Evolutionary conservation across 2,888 invertebrate genomes (phyloP), one percentile per base, ranked within the genome.

Genomic region (Morpho helenor): DNA sequence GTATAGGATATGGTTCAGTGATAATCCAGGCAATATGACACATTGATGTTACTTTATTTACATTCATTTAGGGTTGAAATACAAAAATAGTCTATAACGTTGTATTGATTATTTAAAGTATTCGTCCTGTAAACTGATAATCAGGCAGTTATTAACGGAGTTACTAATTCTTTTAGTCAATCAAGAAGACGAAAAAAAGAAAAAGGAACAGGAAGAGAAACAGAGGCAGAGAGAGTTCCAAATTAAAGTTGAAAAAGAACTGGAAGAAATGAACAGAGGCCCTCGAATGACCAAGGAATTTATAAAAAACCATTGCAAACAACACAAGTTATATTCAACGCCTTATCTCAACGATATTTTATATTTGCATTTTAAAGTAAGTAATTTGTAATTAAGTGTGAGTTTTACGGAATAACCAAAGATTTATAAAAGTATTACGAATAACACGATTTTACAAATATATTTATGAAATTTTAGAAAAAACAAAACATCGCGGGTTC

Each of bases 281-380:
- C 91, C 90, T 6, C 70, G 80, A 68, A 97, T 99, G 93, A 98
- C 97, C 0, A 95, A 96, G 75, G 93, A 95, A 67, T 94, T 93
- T 54, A 91, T 99, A 50, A 92, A 88, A 66, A 93, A 96, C 56
- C 94, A 96, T 70, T 99, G 98, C 86, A 96, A 94, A 75, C 94
- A 97, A 64, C 92, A 96, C 65, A 95, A 95, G 71, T 85, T 98
- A 0, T 99, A 98, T 76, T 91, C 93, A 66, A 98, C 98, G 0
- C 98, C 98, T 0, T 87, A 94, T 68, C 87, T 99, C 8, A 99
- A 99, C 80, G 98, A 98, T 80, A 97, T 98, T 8, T 90, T 99
- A 0, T 99, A 99, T 82, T 91, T 99, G 46, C 98, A 99, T 89
- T 98, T 91, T 94, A 98, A 95, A 96, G 97, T 96, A 82, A 66